Evolutionary conservation across 1,140 invertebrate species (phyloP).

Genomic region (Lineus longissimus): DNA sequence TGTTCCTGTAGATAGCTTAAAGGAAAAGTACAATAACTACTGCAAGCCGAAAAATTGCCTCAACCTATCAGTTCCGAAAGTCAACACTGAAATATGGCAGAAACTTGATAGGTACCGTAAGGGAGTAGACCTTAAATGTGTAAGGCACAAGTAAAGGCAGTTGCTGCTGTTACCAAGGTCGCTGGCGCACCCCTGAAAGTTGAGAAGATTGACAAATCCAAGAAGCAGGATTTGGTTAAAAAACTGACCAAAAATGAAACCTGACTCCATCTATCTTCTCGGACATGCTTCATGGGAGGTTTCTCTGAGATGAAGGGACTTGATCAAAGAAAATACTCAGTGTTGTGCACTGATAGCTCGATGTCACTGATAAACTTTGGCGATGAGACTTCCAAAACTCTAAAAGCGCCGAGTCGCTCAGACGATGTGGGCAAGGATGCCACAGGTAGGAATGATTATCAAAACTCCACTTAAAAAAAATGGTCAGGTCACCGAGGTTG

Average conservation of each 20-base stretch:
- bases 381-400: neutral
- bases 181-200: neutral
- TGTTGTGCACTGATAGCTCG: neutral
- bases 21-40: neutral
- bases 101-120: neutral
- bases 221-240: neutral
- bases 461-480: too few relatives aligned
- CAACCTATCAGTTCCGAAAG: neutral
- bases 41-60: neutral
- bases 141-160: neutral
- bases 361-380: neutral
- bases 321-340: neutral
- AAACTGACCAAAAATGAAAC: neutral
- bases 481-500: too few relatives aligned
- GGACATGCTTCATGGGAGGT: neutral
- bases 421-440: neutral
- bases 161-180: neutral
- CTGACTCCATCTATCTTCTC: neutral
- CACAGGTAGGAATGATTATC: neutral
- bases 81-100: neutral
- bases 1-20: neutral
- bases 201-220: neutral
- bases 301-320: neutral
- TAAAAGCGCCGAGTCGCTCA: neutral
- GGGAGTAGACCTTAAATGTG: neutral